These are phyloP conservation scores for Ypsolopha sequella DNA, from an alignment of 2,888 invertebrate species.

Conservation along the genomic window DNA sequence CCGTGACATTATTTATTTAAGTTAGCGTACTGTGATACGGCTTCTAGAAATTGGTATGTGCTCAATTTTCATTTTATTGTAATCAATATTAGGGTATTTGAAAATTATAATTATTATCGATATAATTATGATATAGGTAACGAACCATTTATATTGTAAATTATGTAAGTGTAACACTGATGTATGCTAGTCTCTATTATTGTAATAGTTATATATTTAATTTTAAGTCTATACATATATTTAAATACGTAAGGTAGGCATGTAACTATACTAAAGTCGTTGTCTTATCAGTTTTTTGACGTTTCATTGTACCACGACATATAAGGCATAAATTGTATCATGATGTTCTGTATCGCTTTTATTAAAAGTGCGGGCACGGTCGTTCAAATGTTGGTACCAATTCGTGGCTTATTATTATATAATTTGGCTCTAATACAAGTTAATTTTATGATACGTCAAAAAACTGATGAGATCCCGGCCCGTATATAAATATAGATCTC, in stretches of 20 bases:
- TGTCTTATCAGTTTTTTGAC: too few relatives aligned
- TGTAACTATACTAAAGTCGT: too few relatives aligned
- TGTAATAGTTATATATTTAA: slow-evolving; percentile 38
- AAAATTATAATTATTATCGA: slow-evolving; percentile 2
- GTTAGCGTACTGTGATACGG: slow-evolving; percentile 66
- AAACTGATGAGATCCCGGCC: too few relatives aligned
- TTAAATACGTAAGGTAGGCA: slow-evolving; percentile 42
- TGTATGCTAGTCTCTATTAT: slow-evolving; percentile 68
- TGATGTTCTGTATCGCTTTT: too few relatives aligned
- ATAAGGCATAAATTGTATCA: too few relatives aligned
- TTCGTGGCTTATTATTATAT: too few relatives aligned
- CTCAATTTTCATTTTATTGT: slow-evolving; percentile 42
- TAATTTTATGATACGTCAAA: too few relatives aligned
- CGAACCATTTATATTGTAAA: slow-evolving; percentile 33
- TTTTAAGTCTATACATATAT: slow-evolving; percentile 26
- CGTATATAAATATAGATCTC: too few relatives aligned
- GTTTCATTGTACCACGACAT: too few relatives aligned
- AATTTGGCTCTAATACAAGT: too few relatives aligned
- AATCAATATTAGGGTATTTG: slow-evolving; percentile 13
- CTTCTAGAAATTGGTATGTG: slow-evolving; percentile 47
- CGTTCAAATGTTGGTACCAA: too few relatives aligned
- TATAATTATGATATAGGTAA: slow-evolving; percentile 17
- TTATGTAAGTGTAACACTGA: slow-evolving; percentile 44
- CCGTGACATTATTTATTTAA: slow-evolving; percentile 22
- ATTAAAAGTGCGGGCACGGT: too few relatives aligned